Conservation (phyloP, 2,113 vertebrate genomes). For the Tichodroma muraria region DNA sequence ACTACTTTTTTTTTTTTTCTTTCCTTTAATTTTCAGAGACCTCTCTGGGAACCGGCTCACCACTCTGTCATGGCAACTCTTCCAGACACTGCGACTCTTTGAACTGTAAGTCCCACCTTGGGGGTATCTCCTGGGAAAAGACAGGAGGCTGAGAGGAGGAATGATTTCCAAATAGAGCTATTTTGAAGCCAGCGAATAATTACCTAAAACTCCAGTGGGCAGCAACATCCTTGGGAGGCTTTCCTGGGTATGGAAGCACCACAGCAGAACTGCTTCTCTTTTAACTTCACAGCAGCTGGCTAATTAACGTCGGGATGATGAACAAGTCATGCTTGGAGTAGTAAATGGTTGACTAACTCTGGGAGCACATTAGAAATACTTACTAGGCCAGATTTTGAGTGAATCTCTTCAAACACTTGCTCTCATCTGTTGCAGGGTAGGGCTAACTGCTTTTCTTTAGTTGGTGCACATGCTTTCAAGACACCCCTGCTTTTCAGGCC, state of each 20-base stretch:
- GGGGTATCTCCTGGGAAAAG: neutral
- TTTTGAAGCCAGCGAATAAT: constrained; percentile 1
- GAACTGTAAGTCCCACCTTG: constrained; percentile 88
- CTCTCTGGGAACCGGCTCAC: constrained; percentile 93
- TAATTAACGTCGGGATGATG: constrained; percentile 33
- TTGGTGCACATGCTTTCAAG: neutral
- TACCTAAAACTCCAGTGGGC: constrained; percentile 1
- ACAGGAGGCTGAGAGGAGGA: neutral
- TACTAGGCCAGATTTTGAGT: neutral
- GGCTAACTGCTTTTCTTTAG: neutral
- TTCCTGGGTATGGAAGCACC: neutral
- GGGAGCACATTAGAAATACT: neutral
- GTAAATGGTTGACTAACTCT: neutral
- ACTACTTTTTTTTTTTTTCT: neutral
- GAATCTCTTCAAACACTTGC: neutral
- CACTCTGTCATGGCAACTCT: constrained; percentile 95
- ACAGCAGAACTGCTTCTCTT: constrained; percentile 35
- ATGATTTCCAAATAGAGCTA: neutral
- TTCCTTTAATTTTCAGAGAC: constrained; percentile 79
- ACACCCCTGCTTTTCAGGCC: neutral
- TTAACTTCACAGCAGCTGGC: neutral
- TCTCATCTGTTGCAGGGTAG: neutral
- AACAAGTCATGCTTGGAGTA: constrained; percentile 21
- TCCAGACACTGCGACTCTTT: constrained; percentile 90
- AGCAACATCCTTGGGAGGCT: neutral